Base-by-base conservation (phyloP, 2,888 invertebrate genomes). In the Unio delphinus region DNA sequence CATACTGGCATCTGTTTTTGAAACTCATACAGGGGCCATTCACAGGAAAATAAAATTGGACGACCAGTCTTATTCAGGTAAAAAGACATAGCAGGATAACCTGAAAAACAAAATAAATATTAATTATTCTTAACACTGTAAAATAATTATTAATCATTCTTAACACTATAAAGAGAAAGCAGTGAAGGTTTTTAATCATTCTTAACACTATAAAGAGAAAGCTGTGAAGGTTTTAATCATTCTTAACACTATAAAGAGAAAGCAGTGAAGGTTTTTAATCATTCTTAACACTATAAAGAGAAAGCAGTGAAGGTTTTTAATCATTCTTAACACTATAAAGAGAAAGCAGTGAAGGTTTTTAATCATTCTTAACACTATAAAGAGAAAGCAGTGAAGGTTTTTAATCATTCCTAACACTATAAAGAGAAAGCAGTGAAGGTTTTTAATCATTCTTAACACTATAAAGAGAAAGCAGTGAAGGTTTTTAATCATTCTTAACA, bases 31-130 rank as follows among this genome's bases (percentile, higher is more conserved):
- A 97, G 97, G 0, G 99, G 99, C 99, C 99, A 99, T 90, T 96
- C 97, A 91, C 99, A 99, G 0, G 97, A 96, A 91, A 97, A 99
- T 68, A 98, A 93, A 94, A 99, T 99, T 26, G 94, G 93, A 34
- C 95, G 92, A 3, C 97, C 97, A 54, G 99, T 98, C 81, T 93
- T 92, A 91, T 99, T 99, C 66, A 99, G 92, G 86, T 95, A 94
- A 74, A 92, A 92, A 17, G 96, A 97, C 91, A 99, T 98, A 83
- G 95, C 95, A 0, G 98, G 97, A 91, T 99, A 99, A 0, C 98
- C 95, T 94, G 78, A 28, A 70, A 71, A 56, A 67, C 4, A 23
- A 55, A 28, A 65, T 8, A 26, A 28, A 30, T n/a, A 61, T 8
- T n/a, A 61, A 28, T n/a, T 23, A 23, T 23, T 23, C 23, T 23